A percentile compares a stretch with the other conserved stretches of the same genome.
phyloP scores from a whole-genome alignment of 1,140 invertebrate genomes.

The Colletes gigas region DNA sequence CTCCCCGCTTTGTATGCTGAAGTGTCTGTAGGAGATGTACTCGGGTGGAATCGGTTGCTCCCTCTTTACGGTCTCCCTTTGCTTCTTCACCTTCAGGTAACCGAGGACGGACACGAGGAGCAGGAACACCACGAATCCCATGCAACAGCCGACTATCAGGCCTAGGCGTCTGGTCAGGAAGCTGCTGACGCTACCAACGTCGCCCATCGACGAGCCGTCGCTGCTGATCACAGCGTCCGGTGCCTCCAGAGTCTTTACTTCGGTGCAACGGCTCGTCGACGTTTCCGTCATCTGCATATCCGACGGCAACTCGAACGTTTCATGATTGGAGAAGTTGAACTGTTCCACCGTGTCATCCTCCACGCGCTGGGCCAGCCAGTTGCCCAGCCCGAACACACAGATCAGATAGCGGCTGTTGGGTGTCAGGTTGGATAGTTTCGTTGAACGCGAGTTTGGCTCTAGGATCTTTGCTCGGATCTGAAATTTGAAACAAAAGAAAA shows the following conservation, averaged over 20 bases:
- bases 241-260: conserved; percentile 87
- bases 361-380: conserved; percentile 80
- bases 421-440: conserved; percentile 87
- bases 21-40: conserved; percentile 88
- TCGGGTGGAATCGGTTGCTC: conserved; percentile 83
- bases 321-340: conserved; percentile 69
- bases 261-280: conserved; percentile 87
- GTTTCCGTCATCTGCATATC: conserved; percentile 85
- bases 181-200: conserved; percentile 84
- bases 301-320: conserved; percentile 67
- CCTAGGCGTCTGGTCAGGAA: conserved; percentile 90
- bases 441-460: conserved; percentile 85
- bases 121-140: conserved; percentile 92
- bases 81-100: conserved; percentile 92
- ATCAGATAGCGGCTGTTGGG: conserved; percentile 91
- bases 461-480: conserved; percentile 88
- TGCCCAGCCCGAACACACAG: conserved; percentile 91
- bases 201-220: conserved; percentile 83
- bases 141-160: conserved; percentile 91
- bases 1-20: conserved; percentile 79
- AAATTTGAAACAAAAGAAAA: conserved; percentile 1
- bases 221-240: conserved; percentile 83
- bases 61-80: conserved; percentile 87
- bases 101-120: conserved; percentile 90
- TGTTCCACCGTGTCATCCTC: conserved; percentile 58